Base-by-base conservation (phyloP, 2,797 vertebrate genomes). In the Botia almorhae region DNA sequence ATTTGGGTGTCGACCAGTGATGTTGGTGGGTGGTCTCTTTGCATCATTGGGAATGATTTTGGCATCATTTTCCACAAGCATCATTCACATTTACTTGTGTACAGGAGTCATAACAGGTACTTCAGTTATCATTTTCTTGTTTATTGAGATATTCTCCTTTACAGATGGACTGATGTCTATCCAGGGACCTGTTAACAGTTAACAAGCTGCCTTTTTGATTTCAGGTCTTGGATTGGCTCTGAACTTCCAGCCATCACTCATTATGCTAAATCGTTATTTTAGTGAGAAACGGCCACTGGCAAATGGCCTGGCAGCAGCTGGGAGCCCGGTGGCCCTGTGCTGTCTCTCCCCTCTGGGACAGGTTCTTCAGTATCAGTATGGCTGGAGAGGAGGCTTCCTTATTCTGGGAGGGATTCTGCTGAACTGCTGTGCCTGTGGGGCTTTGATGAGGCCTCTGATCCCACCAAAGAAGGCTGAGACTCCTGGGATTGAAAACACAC, bases 261-360 rank as follows among this genome's bases (percentile, higher is more conserved):
- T 96, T 89, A 96, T 96, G 95, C 89, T 96, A 81, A 96, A 95
- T 83, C 91, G 92, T 4, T 96, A 96, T 88, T 96, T 96, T 84
- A 93, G 80, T 85, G 90, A 93, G 86, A 91, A 91, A 7, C 93
- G 94, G 0, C 95, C 95, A 23, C 56, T 96, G 60, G 95, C 95
- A 74, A 96, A 96, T 0, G 95, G 95, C 19, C 88, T 96, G 2
- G 93, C 95, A 0, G 95, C 95, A 0, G 95, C 95, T 0, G 95
- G 95, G 26, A 96, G 95, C 50, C 95, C 95, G 0, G 95, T 96
- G 76, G 95, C 95, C 61, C 93, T 96, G 19, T 95, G 94, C 0
- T 90, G 91, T 2, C 93, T 96, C 63, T 95, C 95, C 4, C 95
- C 95, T 0, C 14, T 96, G 85, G 94, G 94, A 2, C 95, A 96